phyloP scores from a whole-genome alignment of 2,797 vertebrate genomes.

The Sebastes nivosus region DNA sequence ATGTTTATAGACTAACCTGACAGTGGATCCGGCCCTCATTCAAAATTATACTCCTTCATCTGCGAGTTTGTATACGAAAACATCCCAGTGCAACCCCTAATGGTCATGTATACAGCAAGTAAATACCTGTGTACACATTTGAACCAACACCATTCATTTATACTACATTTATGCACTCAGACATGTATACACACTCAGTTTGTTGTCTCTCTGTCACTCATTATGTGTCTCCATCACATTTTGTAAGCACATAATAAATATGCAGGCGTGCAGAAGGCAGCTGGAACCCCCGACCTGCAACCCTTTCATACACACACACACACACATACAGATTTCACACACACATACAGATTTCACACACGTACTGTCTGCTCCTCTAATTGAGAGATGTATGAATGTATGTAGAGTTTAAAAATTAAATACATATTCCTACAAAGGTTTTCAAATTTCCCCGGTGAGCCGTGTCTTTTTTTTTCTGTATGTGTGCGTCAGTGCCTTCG shows the following conservation, averaged over 20 bases:
- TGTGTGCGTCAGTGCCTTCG: not conserved
- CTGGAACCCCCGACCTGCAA: conserved; percentile 57
- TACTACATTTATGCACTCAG: conserved; percentile 6
- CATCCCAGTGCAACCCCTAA: not conserved
- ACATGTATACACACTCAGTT: conserved; percentile 7
- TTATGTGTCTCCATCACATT: conserved; percentile 47
- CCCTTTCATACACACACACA: not conserved
- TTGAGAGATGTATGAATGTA: conserved; percentile 80
- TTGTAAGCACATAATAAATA: conserved; percentile 63
- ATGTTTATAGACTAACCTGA: conserved; percentile 23
- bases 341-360: conserved; percentile 36
- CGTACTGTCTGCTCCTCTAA: conserved; percentile 59
- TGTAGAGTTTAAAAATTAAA: conserved; percentile 79
- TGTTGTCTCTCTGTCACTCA: conserved; percentile 16
- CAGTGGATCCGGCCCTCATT: not conserved
- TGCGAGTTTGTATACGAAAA: not conserved
- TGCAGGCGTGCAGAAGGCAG: conserved; percentile 71
- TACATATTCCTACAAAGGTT: conserved; percentile 74
- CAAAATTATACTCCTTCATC: not conserved
- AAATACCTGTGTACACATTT: not conserved
- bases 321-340: not conserved
- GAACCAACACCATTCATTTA: not conserved
- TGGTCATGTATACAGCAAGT: not conserved
- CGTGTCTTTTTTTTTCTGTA: conserved; percentile 29
- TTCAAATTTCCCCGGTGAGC: conserved; percentile 63